Evolutionary conservation across 23 tunicate species (phyloP).

Genomic region (Oikopleura albicans): DNA sequence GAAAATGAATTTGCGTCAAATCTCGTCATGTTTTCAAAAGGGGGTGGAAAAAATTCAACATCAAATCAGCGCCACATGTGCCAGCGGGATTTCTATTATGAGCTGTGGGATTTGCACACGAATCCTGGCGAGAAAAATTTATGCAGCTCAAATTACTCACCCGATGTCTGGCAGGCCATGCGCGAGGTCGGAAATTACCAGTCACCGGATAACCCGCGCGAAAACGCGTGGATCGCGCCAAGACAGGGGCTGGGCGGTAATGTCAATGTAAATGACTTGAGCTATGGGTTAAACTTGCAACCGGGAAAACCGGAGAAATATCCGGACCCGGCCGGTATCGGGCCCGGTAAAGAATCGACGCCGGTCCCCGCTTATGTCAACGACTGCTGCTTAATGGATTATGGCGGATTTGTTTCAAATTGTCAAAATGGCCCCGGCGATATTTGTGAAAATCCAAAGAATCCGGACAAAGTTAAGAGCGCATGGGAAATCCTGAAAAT

Average conservation of each 20-base stretch:
- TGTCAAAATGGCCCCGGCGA: background rate
- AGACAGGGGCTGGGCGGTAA: background rate
- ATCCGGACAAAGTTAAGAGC: background rate
- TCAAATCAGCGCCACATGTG: background rate
- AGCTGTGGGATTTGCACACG: constrained; percentile 11
- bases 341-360: constrained; percentile 6
- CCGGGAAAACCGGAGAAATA: background rate
- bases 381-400: constrained; percentile 11
- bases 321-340: constrained; percentile 4
- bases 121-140: background rate
- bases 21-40: background rate
- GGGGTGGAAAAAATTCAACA: background rate
- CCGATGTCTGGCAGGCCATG: background rate
- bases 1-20: background rate
- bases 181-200: background rate
- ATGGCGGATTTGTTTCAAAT: background rate
- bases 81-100: background rate
- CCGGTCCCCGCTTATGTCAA: constrained; percentile 3
- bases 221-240: background rate
- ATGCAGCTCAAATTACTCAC: background rate
- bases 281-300: background rate
- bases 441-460: background rate
- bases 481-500: background rate
- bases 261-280: background rate
- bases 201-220: background rate